Evolutionary conservation across 2,888 invertebrate species (phyloP), one percentile per base, ranked within the genome.

Genomic region (Trichogramma evanescens): DNA sequence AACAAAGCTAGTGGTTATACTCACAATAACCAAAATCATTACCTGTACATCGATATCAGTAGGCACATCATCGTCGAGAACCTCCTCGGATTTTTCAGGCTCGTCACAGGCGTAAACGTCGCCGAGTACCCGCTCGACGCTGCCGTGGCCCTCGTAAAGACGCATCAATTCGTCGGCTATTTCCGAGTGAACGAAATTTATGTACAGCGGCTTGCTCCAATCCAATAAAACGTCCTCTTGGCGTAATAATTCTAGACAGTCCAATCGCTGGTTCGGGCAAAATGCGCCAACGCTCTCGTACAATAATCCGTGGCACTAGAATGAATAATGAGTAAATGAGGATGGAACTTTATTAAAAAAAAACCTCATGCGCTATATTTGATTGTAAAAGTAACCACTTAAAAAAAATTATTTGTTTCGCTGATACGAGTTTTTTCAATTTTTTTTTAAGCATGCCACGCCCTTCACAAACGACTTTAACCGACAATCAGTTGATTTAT

Each of bases 251-350:
- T 86, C 84, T 70, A 92, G 83, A 67, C 84, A 80, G 69, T 91
- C 89, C 69, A 90, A 81, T 66, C 86, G 84, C 74, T 87, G 86
- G 72, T 87, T 85, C 56, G 92, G 91, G 79, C 91, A 91, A 80
- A 92, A 92, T 65, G 91, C 88, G 67, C 89, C 89, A 77, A 92
- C 88, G 76, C 91, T 91, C 78, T 91, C 91, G 82, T 90, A 89
- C 68, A 88, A 82, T 72, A 84, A 83, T 72, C 87, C 86, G 80
- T 91, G 64, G 4, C 56, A 62, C 62, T 64, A 13, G 7, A 55
- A 48, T 4, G 3, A 5, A 13, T n/a, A 26, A 26, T 26, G 26
- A 3, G 26, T 26, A 26, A 26, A 26, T 26, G 26, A 26, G 26
- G 26, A 26, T 26, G 26, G 26, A 26, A 26, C 26, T 26, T 26